Percentiles rank a stretch among this genome's conserved stretches.
These are phyloP conservation scores for Aphaenogaster rudis DNA, from an alignment of 1,140 invertebrate species.

Conservation along the genomic window DNA sequence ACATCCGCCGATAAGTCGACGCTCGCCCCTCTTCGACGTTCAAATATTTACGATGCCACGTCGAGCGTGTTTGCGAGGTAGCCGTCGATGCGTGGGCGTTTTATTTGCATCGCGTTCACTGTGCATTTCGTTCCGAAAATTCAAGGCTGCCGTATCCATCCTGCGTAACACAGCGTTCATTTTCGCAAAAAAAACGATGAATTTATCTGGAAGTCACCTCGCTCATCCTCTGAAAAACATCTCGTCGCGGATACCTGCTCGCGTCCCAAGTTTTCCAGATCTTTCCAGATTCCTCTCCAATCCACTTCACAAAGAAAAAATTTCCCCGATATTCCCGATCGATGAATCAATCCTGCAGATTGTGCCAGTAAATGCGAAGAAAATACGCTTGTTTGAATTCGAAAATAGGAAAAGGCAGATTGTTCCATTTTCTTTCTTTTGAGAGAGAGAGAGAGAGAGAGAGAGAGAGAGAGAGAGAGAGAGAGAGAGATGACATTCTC, in stretches of 20 bases:
- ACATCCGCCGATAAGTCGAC: slow-evolving; percentile 33
- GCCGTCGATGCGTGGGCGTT: slow-evolving; percentile 39
- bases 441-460: background rate
- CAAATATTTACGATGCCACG: slow-evolving; percentile 58
- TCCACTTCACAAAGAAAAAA: slow-evolving; percentile 40
- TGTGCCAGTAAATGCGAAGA: background rate
- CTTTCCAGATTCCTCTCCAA: background rate
- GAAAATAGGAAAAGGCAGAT: background rate
- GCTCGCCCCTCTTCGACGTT: slow-evolving; percentile 11
- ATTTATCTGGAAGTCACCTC: slow-evolving; percentile 50
- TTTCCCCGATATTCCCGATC: slow-evolving; percentile 13
- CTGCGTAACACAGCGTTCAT: background rate
- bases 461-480: background rate
- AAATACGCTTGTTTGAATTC: background rate
- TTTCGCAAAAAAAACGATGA: slow-evolving; percentile 50
- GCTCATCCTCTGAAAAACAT: background rate
- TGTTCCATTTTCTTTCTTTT: background rate
- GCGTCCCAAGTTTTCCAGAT: slow-evolving; percentile 22
- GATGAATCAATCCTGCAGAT: slow-evolving; percentile 16
- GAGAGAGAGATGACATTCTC: background rate
- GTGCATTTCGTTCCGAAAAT: slow-evolving; percentile 53
- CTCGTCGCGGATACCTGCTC: background rate
- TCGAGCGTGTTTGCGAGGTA: slow-evolving; percentile 47
- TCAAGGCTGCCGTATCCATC: slow-evolving; percentile 55
- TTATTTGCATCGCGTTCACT: slow-evolving; percentile 64